Percentiles rank a stretch among this genome's conserved stretches.
Evolutionary conservation across 2,797 vertebrate genomes (phyloP).

Genomic region (Enteromius fasciolatus): DNA sequence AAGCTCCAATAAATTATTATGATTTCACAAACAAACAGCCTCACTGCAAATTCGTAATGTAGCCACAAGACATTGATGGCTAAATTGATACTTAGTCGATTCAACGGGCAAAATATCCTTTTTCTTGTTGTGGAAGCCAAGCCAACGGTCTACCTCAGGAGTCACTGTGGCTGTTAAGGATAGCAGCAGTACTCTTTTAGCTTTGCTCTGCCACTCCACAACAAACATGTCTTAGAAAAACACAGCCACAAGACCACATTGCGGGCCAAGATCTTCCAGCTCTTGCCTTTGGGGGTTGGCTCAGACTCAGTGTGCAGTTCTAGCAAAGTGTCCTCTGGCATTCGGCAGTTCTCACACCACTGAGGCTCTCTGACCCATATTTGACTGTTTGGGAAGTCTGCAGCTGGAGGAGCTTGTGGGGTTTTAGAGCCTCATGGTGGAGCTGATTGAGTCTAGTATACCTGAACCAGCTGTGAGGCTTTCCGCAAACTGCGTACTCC

Average conservation of each 20-base stretch:
- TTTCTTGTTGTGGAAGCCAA: conserved; percentile 39
- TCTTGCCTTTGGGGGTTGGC: conserved; percentile 39
- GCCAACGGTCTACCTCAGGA: conserved; percentile 52
- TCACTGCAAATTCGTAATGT: conserved; percentile 38
- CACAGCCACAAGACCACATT: conserved; percentile 53
- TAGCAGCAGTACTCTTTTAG: conserved; percentile 50
- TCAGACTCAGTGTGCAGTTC: conserved; percentile 34
- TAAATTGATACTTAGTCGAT: conserved; percentile 53
- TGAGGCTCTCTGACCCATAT: conserved; percentile 43
- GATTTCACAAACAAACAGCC: conserved; percentile 51
- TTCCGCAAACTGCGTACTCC: conserved; percentile 15
- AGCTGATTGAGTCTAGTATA: conserved; percentile 28
- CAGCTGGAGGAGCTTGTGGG: conserved; percentile 14
- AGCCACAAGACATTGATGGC: conserved; percentile 52
- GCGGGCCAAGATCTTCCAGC: conserved; percentile 41
- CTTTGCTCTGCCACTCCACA: conserved; percentile 50
- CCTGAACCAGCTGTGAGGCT: conserved; percentile 41
- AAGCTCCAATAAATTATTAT: conserved; percentile 42
- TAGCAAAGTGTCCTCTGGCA: conserved; percentile 42
- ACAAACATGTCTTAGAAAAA: conserved; percentile 58
- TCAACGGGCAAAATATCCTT: conserved; percentile 48
- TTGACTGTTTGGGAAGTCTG: conserved; percentile 49
- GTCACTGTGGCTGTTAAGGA: conserved; percentile 53
- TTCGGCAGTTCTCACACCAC: conserved; percentile 40
- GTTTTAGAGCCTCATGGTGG: conserved; percentile 25